Base-by-base conservation (phyloP, 2,888 invertebrate species). In the Prosopocoilus inquinatus region DNA sequence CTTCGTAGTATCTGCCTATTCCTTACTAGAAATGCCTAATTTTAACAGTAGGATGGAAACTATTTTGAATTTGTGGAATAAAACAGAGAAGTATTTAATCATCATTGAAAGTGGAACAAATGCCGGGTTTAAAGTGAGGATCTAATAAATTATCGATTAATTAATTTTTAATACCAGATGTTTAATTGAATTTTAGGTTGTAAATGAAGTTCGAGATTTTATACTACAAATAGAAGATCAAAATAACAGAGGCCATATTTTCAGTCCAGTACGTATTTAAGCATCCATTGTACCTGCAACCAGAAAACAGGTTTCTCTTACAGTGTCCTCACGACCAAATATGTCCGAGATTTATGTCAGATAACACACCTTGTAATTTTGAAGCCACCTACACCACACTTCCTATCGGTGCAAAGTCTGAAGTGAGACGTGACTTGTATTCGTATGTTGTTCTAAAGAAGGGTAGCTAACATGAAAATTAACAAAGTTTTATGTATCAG, bases 161-260 rank as follows among this genome's bases (percentile, higher is more conserved):
- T 28, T 13, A 41, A 15, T 12, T 13, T 60, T 38, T 67, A 70
- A 45, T 8, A 32, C n/a, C 8, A 12, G 32, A 12, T 8, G 45
- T 36, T 35, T 47, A 36, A 43, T 39, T 44, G 28, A 12, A 47
- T 53, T 50, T 13, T 57, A 83, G 82, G 59, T 83, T 3, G 80
- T 96, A 0, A 87, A 89, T 64, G 95, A 97, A 80, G 91, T 90
- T 0, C 82, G 95, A 66, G 90, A 94, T 63, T 90, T 87, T 71
- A 79, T 97, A 33, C 75, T 94, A 1, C 81, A 84, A 71, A 70
- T 84, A 51, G 61, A 78, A 32, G 63, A 76, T 61, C 64, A 74
- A 59, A 66, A 68, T 41, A 74, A 72, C 11, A 70, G 70, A 32
- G 86, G 84, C 0, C 84, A 87, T 63, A 85, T 90, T 0, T 88